Evolutionary conservation across 1,140 invertebrate species (phyloP).

Genomic region (Drosophila paulistorum): DNA sequence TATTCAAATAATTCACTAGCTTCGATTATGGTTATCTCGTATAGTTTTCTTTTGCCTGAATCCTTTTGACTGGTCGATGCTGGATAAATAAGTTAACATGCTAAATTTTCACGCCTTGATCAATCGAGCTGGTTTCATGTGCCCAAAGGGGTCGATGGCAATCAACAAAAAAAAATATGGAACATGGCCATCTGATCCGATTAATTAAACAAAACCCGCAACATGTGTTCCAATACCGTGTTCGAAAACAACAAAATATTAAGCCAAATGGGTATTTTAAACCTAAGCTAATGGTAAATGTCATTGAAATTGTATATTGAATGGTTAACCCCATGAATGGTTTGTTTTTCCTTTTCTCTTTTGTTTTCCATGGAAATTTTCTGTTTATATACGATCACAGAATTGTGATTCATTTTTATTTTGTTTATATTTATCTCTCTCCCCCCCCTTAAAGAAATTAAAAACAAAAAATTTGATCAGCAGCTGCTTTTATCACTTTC

Average conservation of each 20-base stretch:
- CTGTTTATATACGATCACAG: not conserved
- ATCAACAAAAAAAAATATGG: too few species aligned
- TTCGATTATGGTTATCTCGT: too few species aligned
- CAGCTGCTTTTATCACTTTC: slow-evolving; percentile 11
- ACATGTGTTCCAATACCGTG: not conserved
- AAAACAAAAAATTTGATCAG: not conserved
- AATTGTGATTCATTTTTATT: not conserved
- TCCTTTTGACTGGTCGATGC: too few species aligned
- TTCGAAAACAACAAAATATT: not conserved
- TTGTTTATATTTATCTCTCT: not conserved
- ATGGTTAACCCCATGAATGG: too few species aligned
- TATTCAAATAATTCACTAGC: too few species aligned
- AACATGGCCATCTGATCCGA: not conserved
- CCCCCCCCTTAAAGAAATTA: not conserved
- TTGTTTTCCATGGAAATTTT: not conserved
- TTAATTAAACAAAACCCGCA: not conserved
- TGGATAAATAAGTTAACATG: not conserved
- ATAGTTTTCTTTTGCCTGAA: too few species aligned
- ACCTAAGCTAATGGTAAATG: not conserved
- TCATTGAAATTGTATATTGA: not conserved
- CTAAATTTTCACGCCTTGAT: not conserved
- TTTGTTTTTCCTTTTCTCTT: too few species aligned
- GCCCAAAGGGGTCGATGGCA: not conserved
- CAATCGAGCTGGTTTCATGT: not conserved
- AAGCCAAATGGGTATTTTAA: not conserved